These are phyloP conservation scores for Leptinotarsa lineolata DNA, from an alignment of 1,140 invertebrate genomes.

Conservation along the genomic window DNA sequence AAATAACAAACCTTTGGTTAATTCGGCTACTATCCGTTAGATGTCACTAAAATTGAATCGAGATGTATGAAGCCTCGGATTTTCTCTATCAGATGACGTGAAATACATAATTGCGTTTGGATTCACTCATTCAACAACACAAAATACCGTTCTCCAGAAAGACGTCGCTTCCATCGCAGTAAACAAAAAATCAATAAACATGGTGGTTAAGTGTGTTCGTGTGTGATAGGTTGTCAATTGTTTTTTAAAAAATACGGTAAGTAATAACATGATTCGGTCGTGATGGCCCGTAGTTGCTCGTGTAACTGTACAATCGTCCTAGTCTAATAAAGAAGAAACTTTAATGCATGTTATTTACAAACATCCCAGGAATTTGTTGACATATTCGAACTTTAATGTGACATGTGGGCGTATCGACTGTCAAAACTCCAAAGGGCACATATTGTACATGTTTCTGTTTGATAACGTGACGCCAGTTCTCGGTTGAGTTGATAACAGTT, in stretches of 20 bases:
- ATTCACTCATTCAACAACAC: background rate
- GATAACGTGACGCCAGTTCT: too few relatives aligned
- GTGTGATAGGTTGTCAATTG: constrained; percentile 34
- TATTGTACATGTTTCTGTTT: background rate
- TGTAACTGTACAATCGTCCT: background rate
- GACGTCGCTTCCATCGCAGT: constrained; percentile 20
- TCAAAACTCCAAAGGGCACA: constrained; percentile 21
- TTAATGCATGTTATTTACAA: constrained; percentile 37
- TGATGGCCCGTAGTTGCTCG: constrained; percentile 12
- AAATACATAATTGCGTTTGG: too few relatives aligned
- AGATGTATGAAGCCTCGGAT: too few relatives aligned
- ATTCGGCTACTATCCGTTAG: too few relatives aligned
- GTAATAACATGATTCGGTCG: constrained; percentile 21
- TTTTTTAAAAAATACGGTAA: constrained; percentile 39
- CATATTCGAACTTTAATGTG: constrained; percentile 40
- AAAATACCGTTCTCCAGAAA: background rate
- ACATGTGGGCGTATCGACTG: constrained; percentile 43
- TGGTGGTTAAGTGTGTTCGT: constrained; percentile 43
- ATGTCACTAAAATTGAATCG: too few relatives aligned
- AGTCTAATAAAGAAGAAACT: background rate
- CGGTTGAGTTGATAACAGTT: too few relatives aligned
- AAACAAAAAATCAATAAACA: constrained; percentile 47
- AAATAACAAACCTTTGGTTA: background rate
- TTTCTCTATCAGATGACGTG: too few relatives aligned
- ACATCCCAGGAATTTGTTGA: constrained; percentile 34